A percentile compares a stretch with the other conserved stretches of the same genome.
Evolutionary conservation across 2,113 vertebrate species (phyloP).

Genomic region (Tragelaphus strepsiceros): DNA sequence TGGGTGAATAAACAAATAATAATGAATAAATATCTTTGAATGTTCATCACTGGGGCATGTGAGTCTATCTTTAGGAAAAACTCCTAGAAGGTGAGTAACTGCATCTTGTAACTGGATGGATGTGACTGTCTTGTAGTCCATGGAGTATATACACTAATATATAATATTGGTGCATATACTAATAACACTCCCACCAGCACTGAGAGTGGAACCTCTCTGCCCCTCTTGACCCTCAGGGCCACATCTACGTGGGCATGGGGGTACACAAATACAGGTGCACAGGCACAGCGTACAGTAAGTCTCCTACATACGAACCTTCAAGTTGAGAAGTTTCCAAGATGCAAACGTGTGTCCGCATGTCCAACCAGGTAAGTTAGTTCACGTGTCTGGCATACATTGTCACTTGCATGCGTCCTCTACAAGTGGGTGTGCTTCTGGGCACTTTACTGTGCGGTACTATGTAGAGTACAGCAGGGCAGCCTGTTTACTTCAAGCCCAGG

Average conservation of each 20-base stretch:
- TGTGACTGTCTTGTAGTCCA: not conserved
- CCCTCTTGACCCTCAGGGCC: rapidly evolving
- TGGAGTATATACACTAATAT: not conserved
- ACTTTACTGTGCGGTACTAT: not conserved
- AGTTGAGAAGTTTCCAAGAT: not conserved
- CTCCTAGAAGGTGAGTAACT: not conserved
- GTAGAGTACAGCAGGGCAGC: not conserved
- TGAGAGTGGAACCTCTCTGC: not conserved
- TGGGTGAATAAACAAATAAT: not conserved
- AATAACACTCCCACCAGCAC: not conserved
- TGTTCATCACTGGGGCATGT: not conserved
- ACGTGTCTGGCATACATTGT: rapidly evolving
- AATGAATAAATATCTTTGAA: not conserved
- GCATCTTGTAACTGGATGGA: not conserved
- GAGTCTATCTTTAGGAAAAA: not conserved
- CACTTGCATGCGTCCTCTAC: not conserved
- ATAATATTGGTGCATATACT: not conserved
- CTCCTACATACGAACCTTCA: not conserved
- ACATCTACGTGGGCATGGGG: rapidly evolving
- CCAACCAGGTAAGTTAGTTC: not conserved
- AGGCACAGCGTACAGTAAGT: too few relatives aligned
- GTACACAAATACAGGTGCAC: not conserved
- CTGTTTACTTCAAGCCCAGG: not conserved
- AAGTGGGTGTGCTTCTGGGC: not conserved
- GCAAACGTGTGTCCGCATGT: not conserved